Evolutionary conservation across 1,140 invertebrate genomes (phyloP).

Genomic region (Globodera ellingtonae): DNA sequence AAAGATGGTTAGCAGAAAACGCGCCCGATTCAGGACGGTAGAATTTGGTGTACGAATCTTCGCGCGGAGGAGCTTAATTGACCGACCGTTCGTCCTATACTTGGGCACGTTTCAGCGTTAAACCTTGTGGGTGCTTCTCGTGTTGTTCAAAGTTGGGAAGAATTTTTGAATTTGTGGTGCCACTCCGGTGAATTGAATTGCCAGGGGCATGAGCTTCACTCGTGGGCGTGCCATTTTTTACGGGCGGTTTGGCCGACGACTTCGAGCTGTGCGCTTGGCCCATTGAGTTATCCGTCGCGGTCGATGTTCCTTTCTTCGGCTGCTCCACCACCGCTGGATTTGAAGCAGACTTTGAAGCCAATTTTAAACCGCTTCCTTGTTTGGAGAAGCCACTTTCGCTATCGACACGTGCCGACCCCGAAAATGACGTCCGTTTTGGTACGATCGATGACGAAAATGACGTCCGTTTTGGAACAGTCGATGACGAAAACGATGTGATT

Average conservation of each 20-base stretch:
- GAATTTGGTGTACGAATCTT: conserved; percentile 30
- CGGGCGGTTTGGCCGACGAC: too few relatives aligned
- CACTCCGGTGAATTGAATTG: not conserved
- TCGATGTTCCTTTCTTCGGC: too few relatives aligned
- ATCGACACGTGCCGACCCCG: not conserved
- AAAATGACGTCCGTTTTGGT: not conserved
- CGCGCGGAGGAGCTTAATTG: conserved; percentile 15
- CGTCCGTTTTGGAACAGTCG: too few relatives aligned
- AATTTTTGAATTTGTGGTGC: not conserved
- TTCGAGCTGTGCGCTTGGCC: too few relatives aligned
- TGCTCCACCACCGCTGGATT: not conserved
- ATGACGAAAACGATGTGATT: not conserved
- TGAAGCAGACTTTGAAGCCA: not conserved
- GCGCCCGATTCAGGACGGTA: conserved; percentile 12
- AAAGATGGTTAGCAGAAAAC: not conserved
- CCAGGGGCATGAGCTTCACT: not conserved
- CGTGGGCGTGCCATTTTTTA: not conserved
- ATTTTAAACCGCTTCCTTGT: not conserved
- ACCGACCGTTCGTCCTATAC: not conserved
- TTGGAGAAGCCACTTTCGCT: not conserved
- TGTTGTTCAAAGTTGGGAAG: not conserved
- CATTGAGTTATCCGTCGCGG: too few relatives aligned
- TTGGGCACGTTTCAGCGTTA: not conserved
- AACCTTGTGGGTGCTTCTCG: not conserved
- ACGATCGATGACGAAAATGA: not conserved